Conservation (phyloP, 2,888 invertebrate species). For the Tiphia femorata region DNA sequence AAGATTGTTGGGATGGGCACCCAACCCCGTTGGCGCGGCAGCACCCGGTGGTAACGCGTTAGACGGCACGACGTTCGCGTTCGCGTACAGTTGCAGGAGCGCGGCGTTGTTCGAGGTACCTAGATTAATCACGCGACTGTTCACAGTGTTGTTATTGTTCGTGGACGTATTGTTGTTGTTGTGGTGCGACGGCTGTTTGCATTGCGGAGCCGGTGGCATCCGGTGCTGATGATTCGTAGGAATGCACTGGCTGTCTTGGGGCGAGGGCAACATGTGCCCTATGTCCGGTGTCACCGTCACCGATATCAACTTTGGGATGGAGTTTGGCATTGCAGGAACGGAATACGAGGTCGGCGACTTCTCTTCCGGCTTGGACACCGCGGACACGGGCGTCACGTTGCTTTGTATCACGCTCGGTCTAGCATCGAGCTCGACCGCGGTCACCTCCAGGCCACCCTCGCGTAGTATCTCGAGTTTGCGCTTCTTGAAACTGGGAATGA, state of each 20-base stretch:
- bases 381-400: slow-evolving; percentile 61
- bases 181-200: slow-evolving; percentile 18
- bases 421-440: slow-evolving; percentile 72
- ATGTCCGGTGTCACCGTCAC: slow-evolving; percentile 71
- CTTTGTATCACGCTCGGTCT: slow-evolving; percentile 71
- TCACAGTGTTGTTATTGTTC: slow-evolving; percentile 39
- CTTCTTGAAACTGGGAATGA: slow-evolving; percentile 73
- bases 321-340: slow-evolving; percentile 53
- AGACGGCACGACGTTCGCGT: slow-evolving; percentile 47
- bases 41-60: too few relatives aligned
- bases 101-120: slow-evolving; percentile 57
- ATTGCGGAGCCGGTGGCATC: slow-evolving; percentile 17
- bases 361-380: slow-evolving; percentile 65
- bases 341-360: slow-evolving; percentile 38
- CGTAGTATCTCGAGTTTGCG: slow-evolving; percentile 82
- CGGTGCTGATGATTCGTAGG: slow-evolving; percentile 2
- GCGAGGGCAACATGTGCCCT: slow-evolving; percentile 65
- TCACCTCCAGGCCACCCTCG: slow-evolving; percentile 82
- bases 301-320: slow-evolving; percentile 65
- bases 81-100: slow-evolving; percentile 60
- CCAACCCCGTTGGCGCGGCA: slow-evolving; percentile 27
- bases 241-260: slow-evolving; percentile 41
- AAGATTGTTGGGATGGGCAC: slow-evolving; percentile 41
- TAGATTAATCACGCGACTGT: slow-evolving; percentile 61
- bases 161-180: slow-evolving; percentile 34